Conservation (phyloP, 2,113 vertebrate species). For the Hippocampus barbouri region DNA sequence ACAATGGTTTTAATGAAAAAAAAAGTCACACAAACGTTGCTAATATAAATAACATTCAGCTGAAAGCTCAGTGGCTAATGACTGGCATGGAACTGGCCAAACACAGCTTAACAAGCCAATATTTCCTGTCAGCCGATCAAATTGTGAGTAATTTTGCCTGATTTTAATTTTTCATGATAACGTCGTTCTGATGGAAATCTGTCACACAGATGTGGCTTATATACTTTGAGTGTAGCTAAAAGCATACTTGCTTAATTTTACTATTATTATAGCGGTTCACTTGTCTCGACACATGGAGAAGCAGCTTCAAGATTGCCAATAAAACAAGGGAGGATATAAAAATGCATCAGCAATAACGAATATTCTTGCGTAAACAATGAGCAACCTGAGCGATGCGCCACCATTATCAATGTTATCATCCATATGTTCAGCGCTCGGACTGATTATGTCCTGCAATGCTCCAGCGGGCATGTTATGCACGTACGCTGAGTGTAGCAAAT, state of each 20-base stretch:
- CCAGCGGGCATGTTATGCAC: slow-evolving; percentile 52
- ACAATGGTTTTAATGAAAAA: no score
- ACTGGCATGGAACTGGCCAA: no score
- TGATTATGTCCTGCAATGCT: slow-evolving; percentile 53
- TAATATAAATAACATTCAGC: no score
- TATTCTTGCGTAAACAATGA: slow-evolving; percentile 39
- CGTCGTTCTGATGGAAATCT: no score
- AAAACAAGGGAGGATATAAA: slow-evolving; percentile 5
- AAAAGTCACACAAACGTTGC: no score
- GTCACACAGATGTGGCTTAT: no score
- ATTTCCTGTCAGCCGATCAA: no score
- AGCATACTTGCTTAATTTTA: not conserved
- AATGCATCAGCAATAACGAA: slow-evolving; percentile 19
- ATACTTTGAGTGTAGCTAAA: no score
- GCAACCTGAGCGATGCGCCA: slow-evolving; percentile 7
- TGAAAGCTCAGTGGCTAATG: no score
- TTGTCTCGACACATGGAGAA: not conserved
- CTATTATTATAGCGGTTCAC: not conserved
- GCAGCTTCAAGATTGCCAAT: not conserved
- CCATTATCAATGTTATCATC: slow-evolving; percentile 35
- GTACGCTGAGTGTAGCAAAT: slow-evolving; percentile 32
- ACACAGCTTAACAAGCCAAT: no score
- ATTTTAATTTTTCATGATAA: no score
- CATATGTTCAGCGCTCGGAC: slow-evolving; percentile 53
- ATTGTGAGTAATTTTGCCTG: no score